Percentiles rank a stretch among this genome's conserved stretches.
Evolutionary conservation across 2,113 vertebrate genomes (phyloP).

Genomic region (Phycodurus eques): DNA sequence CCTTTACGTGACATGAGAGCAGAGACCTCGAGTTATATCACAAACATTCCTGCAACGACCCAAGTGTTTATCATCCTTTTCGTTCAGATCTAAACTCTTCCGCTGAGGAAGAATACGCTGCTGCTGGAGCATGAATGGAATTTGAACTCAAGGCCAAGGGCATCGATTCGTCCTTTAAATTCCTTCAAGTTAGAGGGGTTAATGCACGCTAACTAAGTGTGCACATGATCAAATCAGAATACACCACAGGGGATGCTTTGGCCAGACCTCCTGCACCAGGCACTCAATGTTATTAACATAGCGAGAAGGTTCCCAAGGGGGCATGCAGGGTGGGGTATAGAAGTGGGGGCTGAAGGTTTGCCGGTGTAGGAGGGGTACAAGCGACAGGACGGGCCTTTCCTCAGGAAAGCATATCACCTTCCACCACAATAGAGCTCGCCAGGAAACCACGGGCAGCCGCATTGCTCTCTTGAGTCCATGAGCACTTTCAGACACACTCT

Average conservation of each 20-base stretch:
- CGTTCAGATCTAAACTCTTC: constrained; percentile 31
- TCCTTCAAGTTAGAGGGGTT: background rate
- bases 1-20: constrained; percentile 10
- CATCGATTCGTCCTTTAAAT: constrained; percentile 17
- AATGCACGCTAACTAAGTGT: background rate
- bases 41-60: constrained; percentile 10
- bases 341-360: constrained; percentile 12
- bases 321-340: constrained; percentile 16
- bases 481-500: constrained; percentile 59
- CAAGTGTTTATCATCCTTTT: constrained; percentile 5
- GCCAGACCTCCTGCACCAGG: constrained; percentile 18
- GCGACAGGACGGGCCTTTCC: constrained; percentile 70
- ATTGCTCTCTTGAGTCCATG: constrained; percentile 67
- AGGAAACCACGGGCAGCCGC: constrained; percentile 66
- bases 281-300: constrained; percentile 45
- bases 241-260: constrained; percentile 13
- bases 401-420: constrained; percentile 79
- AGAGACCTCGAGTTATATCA: constrained; percentile 25
- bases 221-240: constrained; percentile 2
- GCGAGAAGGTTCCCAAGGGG: constrained; percentile 45
- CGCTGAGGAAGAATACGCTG: constrained; percentile 27
- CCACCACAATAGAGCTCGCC: constrained; percentile 69
- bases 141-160: constrained; percentile 34
- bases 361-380: constrained; percentile 42
- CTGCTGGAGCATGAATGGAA: constrained; percentile 32